Evolutionary conservation across 2,113 vertebrate species (phyloP).

Genomic region (Tor tambroides): DNA sequence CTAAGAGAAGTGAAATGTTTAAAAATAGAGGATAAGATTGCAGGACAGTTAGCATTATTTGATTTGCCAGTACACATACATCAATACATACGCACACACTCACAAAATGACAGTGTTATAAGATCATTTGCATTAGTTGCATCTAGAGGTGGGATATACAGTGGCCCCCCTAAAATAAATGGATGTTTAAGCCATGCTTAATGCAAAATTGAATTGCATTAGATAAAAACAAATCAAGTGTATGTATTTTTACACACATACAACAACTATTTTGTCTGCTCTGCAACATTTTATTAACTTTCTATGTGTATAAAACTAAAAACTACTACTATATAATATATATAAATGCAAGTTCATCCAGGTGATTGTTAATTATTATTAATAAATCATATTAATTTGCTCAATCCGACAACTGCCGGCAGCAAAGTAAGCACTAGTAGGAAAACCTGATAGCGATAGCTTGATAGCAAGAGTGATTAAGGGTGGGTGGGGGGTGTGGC

Average conservation of each 20-base stretch:
- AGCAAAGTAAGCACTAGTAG: not conserved
- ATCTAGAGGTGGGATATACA: slow-evolving; percentile 9
- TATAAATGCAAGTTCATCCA: not conserved
- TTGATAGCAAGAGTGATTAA: not conserved
- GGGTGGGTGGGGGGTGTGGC: not conserved
- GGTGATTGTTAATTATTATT: not conserved
- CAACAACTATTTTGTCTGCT: not conserved
- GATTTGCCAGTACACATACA: not conserved
- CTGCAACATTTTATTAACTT: not conserved
- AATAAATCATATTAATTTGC: not conserved
- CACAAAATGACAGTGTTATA: not conserved
- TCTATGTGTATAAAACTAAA: not conserved
- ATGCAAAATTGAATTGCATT: not conserved
- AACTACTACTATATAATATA: not conserved
- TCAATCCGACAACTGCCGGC: not conserved
- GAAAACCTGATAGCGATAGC: not conserved
- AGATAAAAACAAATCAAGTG: not conserved
- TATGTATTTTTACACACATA: too few species aligned
- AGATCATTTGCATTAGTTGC: not conserved
- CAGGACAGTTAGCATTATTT: not conserved
- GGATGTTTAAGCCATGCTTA: not conserved
- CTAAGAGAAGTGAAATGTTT: not conserved
- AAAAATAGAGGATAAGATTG: not conserved
- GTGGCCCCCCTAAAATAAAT: not conserved
- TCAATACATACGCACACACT: not conserved